Percentiles rank a stretch among this genome's conserved stretches.
phyloP scores from a whole-genome alignment of 2,797 vertebrate genomes.

The Rhinella marina region DNA sequence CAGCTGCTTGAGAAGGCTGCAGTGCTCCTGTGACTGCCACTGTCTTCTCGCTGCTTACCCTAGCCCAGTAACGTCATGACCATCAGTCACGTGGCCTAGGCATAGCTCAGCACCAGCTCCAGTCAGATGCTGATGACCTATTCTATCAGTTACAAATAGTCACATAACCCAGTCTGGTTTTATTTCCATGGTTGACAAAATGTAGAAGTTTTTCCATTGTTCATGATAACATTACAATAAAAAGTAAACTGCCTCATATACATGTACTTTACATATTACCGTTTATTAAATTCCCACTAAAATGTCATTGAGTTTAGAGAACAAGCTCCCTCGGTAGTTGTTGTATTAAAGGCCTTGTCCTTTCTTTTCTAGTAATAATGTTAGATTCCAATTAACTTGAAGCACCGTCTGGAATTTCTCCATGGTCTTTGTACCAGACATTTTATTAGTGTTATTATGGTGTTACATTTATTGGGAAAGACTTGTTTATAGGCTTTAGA shows the following conservation, averaged over 20 bases:
- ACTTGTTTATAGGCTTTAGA: background rate
- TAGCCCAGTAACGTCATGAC: too few relatives aligned
- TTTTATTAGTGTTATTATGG: constrained; percentile 13
- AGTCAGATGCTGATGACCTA: too few relatives aligned
- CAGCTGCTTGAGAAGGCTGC: too few relatives aligned
- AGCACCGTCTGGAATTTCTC: background rate
- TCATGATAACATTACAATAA: background rate
- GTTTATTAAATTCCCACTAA: background rate
- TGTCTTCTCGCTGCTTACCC: too few relatives aligned
- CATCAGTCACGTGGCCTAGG: too few relatives aligned
- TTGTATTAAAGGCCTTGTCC: constrained; percentile 12
- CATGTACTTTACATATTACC: background rate
- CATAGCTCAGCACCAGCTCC: too few relatives aligned
- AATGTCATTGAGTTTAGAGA: constrained; percentile 23
- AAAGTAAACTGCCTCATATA: constrained; percentile 18
- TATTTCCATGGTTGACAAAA: background rate
- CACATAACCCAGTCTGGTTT: background rate
- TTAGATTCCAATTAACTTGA: constrained; percentile 37
- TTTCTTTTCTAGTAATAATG: constrained; percentile 4
- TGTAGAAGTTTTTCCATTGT: background rate
- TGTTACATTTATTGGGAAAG: background rate
- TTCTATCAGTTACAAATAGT: too few relatives aligned
- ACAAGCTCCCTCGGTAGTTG: background rate
- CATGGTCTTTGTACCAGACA: background rate
- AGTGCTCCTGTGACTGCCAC: too few relatives aligned